A percentile compares a stretch with the other conserved stretches of the same genome.
Conservation (phyloP, 2,888 invertebrate species). For the Lasioglossum calceatum region DNA sequence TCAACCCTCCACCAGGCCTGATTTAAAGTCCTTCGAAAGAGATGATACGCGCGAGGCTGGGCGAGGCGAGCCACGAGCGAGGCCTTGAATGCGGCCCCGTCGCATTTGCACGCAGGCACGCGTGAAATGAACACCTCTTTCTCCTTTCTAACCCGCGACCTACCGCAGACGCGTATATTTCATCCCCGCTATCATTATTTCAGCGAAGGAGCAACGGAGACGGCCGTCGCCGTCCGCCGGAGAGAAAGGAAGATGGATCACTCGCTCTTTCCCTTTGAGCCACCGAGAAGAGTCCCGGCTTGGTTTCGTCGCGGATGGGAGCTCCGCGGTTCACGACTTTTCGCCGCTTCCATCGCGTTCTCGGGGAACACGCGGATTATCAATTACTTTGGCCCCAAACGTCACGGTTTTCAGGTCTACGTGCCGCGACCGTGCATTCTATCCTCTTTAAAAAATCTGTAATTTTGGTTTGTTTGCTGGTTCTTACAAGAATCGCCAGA, state of each 20-base stretch:
- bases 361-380: not conserved
- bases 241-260: not conserved
- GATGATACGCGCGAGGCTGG: slow-evolving; percentile 60
- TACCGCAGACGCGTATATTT: slow-evolving; percentile 43
- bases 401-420: not conserved
- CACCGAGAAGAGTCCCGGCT: slow-evolving; percentile 14
- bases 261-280: slow-evolving; percentile 30
- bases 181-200: slow-evolving; percentile 46
- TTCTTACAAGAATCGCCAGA: too few species aligned
- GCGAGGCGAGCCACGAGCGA: not conserved
- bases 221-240: not conserved
- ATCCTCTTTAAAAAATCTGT: too few species aligned
- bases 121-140: slow-evolving; percentile 66
- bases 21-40: slow-evolving; percentile 70
- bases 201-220: not conserved
- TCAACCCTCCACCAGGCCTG: slow-evolving; percentile 57
- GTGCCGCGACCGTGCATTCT: not conserved
- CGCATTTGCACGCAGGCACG: slow-evolving; percentile 64
- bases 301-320: slow-evolving; percentile 3
- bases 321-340: not conserved
- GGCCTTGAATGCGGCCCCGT: slow-evolving; percentile 16
- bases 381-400: not conserved
- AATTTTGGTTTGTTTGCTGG: too few species aligned
- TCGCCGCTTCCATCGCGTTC: not conserved
- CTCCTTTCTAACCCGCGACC: slow-evolving; percentile 33